Conservation (phyloP, 2,888 invertebrate species). For the Caenorhabditis afra region DNA sequence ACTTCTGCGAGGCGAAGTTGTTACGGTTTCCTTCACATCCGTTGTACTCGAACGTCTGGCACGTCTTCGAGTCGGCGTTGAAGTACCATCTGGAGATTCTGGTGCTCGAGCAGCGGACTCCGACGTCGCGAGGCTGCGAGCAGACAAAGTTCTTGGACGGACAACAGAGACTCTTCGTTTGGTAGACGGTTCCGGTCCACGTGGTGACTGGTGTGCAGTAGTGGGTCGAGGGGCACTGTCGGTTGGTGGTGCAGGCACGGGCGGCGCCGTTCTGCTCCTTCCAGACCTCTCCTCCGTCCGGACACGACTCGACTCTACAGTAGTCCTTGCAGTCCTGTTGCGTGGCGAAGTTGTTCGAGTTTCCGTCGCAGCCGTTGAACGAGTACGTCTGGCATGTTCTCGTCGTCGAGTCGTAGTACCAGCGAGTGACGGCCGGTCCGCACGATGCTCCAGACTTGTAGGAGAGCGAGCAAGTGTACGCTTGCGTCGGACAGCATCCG, state of each 20-base stretch:
- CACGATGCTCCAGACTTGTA: conserved; percentile 79
- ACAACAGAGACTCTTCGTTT: conserved; percentile 79
- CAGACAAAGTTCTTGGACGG: conserved; percentile 80
- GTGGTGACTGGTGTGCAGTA: conserved; percentile 80
- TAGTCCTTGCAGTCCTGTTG: conserved; percentile 80
- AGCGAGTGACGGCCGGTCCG: conserved; percentile 80
- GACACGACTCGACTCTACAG: conserved; percentile 79
- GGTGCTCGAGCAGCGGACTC: conserved; percentile 72
- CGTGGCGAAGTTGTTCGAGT: conserved; percentile 79
- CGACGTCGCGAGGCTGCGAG: conserved; percentile 77
- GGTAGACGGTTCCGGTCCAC: conserved; percentile 78
- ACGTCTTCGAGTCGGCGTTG: conserved; percentile 79
- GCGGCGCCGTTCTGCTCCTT: conserved; percentile 79
- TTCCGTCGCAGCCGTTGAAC: conserved; percentile 80
- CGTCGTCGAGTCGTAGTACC: conserved; percentile 75
- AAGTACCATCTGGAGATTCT: conserved; percentile 79
- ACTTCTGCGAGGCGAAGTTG: conserved; percentile 79
- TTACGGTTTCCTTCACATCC: conserved; percentile 80
- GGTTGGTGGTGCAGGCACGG: conserved; percentile 77
- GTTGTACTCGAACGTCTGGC: conserved; percentile 79
- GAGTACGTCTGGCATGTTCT: conserved; percentile 75
- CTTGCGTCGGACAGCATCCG: conserved; percentile 80
- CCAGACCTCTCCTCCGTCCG: conserved; percentile 80
- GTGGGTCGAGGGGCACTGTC: conserved; percentile 79
- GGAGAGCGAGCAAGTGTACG: conserved; percentile 80